Evolutionary conservation across 2,113 vertebrate species (phyloP), one percentile per base, ranked within the genome.

Genomic region (Trichomycterus rosablanca): DNA sequence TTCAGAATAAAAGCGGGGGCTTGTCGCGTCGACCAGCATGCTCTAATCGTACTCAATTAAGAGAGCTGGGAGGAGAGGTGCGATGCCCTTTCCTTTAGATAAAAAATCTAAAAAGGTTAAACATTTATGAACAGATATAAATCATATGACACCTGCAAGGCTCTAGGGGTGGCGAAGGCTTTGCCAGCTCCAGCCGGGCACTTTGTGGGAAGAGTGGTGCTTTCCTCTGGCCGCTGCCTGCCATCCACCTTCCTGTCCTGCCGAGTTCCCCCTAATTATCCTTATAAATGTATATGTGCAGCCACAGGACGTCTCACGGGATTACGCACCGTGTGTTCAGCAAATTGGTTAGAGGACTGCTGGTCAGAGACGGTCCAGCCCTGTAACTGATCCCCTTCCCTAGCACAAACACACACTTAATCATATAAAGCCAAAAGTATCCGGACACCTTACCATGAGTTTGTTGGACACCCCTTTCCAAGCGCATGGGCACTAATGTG

Each of bases 281-380:
- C 89, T 89, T 88, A 86, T 70, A 90, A 90, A 92, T 91, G 88
- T 86, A 76, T 88, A 88, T 90, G 86, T 86, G 75, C 83, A 85
- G 78, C 84, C 73, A 77, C 42, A 74, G 83, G 74, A 80, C 71
- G 73, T 78, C 91, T 81, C 83, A 3, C 70, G 88, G 88, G 89
- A 91, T 88, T 87, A 90, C 85, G 79, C 84, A 81, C 81, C 87
- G 88, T 86, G 81, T 79, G 81, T 78, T 88, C 79, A 85, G 87
- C 85, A 91, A 92, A 91, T 91, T 91, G 89, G 87, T 87, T 89
- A 90, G 87, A 86, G 87, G 84, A 87, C 89, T 87, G 86, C 88
- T 89, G 89, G 87, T 90, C 59, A 45, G 53, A 87, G 82, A 83
- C 84, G 82, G 84, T 70, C 80, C 79, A 81, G 87, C 75, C 76